Evolutionary conservation across 2,888 invertebrate species (phyloP).

Genomic region (Dioctria rufipes): DNA sequence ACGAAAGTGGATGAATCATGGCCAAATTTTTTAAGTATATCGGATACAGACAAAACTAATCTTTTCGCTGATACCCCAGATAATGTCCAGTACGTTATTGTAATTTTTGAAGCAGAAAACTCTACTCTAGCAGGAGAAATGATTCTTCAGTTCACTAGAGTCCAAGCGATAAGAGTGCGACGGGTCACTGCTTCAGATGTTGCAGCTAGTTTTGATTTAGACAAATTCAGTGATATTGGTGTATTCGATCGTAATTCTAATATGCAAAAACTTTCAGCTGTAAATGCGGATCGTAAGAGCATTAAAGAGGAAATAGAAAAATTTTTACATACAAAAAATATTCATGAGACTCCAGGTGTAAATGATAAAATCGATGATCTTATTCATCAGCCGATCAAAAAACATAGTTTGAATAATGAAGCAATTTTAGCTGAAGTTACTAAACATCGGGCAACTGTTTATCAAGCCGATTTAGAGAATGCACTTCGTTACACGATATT

Average conservation of each 20-base stretch:
- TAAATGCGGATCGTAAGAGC: slow-evolving; percentile 69
- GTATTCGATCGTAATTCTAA: slow-evolving; percentile 62
- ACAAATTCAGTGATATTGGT: slow-evolving; percentile 61
- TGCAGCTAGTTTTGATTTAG: slow-evolving; percentile 64
- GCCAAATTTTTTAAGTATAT: slow-evolving; percentile 78
- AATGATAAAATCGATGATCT: not conserved
- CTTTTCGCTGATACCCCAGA: slow-evolving; percentile 74
- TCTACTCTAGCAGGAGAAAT: slow-evolving; percentile 71
- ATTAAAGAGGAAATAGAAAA: slow-evolving; percentile 62
- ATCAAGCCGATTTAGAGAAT: slow-evolving; percentile 90
- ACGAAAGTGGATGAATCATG: slow-evolving; percentile 74
- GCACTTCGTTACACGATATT: slow-evolving; percentile 86
- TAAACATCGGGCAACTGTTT: slow-evolving; percentile 75
- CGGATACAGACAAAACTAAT: slow-evolving; percentile 69
- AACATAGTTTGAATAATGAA: slow-evolving; percentile 2
- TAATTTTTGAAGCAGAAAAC: slow-evolving; percentile 78
- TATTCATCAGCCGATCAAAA: too few relatives aligned
- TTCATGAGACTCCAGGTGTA: not conserved
- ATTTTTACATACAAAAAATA: slow-evolving; percentile 58
- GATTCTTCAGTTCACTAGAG: slow-evolving; percentile 76
- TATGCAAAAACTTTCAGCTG: slow-evolving; percentile 57
- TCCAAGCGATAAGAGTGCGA: slow-evolving; percentile 74
- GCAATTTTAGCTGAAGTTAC: slow-evolving; percentile 65
- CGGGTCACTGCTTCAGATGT: slow-evolving; percentile 71
- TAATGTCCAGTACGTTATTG: slow-evolving; percentile 74